Base-by-base conservation (phyloP, 2,113 vertebrate species). In the Trichomycterus rosablanca region DNA sequence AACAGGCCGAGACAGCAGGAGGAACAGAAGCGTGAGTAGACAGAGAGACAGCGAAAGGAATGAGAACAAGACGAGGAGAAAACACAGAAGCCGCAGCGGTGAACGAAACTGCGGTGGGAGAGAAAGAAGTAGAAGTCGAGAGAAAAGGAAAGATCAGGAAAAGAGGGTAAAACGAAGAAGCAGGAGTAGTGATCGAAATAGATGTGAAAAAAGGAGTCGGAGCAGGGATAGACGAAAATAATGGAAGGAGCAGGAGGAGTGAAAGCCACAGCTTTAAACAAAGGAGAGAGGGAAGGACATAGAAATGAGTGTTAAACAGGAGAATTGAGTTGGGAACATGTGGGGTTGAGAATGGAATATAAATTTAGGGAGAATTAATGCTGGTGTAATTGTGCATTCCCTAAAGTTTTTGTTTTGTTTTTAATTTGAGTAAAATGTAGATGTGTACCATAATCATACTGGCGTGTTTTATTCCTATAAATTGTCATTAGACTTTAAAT, bases 171-270 rank as follows among this genome's bases (percentile, higher is more conserved):
- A 22, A 26, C 76, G 78, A 26, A 59, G 70, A 43, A 77, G 71
- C 70, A 56, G 59, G 35, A 70, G 10, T 39, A 73, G 75, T 32
- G 79, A 74, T 51, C 76, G 73, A 12, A 65, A 72, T 74, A 71
- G 59, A 59, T 60, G 77, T 74, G 66, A 76, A 64, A 62, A 72
- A 40, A 63, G 73, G 34, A 76, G 70, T 74, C 59, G 63, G 42
- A 68, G 12, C 51, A 70, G 73, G 40, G 39, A 56, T 11, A 28
- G 11, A 55, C 32, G 10, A 24, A 8, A 12, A 34, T 34, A 15
- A 2, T n/a, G 35, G 0, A 18, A 26, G n/a, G 32, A 24, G 12
- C 1, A 44, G 4, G 15, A 35, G 14, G 15, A 28, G 6, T 11
- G 52, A 51, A 18, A 51, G 28, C n/a, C 16, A 39, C 46, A 12